Percentiles rank a stretch among this genome's conserved stretches.
phyloP scores from a whole-genome alignment of 2,888 invertebrate species.

The Agapetus fuscipes region DNA sequence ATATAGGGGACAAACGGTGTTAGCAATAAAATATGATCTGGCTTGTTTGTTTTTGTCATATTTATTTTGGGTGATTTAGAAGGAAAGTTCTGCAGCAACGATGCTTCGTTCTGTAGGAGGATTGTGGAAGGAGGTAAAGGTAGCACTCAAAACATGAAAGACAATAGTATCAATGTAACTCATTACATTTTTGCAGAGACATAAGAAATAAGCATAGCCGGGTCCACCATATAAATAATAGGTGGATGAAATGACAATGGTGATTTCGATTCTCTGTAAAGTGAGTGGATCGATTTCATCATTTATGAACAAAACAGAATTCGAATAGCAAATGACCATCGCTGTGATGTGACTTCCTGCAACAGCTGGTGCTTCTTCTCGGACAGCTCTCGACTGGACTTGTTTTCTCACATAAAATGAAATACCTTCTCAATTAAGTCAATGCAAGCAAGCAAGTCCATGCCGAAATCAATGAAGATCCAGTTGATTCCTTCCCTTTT shows the following conservation, averaged over 20 bases:
- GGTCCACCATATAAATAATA: neutral
- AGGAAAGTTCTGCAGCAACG: conserved; percentile 8
- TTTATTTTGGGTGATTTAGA: conserved; percentile 6
- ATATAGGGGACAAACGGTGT: conserved; percentile 17
- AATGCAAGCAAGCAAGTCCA: conserved; percentile 93
- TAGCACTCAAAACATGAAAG: conserved; percentile 1
- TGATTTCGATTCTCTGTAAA: neutral
- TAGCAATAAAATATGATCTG: conserved; percentile 15
- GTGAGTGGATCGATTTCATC: neutral
- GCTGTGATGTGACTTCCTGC: neutral
- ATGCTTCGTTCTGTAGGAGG: conserved; percentile 13
- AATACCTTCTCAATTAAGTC: conserved; percentile 88
- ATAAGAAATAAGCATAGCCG: neutral
- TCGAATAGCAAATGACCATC: neutral
- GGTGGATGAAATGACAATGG: neutral
- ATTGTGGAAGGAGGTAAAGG: neutral
- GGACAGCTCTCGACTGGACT: neutral
- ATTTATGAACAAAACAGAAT: neutral
- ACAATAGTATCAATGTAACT: conserved; percentile 3
- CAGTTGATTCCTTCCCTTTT: conserved; percentile 90
- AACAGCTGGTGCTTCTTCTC: neutral
- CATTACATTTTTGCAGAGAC: conserved; percentile 5
- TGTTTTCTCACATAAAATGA: neutral
- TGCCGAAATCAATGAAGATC: conserved; percentile 96
- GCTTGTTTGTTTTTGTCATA: conserved; percentile 1